These are phyloP conservation scores for Porites lutea DNA, from an alignment of 64 coral and sea anemone genomes.

Conservation along the genomic window DNA sequence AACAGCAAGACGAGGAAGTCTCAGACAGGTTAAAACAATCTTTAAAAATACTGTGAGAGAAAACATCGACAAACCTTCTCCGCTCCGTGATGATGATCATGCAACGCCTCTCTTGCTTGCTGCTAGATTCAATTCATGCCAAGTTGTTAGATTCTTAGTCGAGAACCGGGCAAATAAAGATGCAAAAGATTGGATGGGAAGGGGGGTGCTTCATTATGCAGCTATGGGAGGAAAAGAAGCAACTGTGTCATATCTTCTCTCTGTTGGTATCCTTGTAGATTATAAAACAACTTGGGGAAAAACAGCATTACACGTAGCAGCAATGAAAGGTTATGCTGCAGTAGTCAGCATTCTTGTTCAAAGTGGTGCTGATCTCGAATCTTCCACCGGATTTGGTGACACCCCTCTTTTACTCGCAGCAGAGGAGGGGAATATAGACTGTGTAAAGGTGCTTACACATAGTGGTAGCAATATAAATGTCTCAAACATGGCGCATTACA, in stretches of 20 bases:
- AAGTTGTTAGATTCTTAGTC: conserved; percentile 26
- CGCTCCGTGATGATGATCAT: neutral
- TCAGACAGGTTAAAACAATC: conserved; percentile 32
- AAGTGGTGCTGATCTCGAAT: conserved; percentile 48
- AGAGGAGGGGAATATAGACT: conserved; percentile 44
- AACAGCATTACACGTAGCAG: conserved; percentile 71
- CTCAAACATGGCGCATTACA: conserved; percentile 24
- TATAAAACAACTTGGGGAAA: conserved; percentile 57
- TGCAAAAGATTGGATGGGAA: conserved; percentile 24
- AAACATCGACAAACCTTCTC: conserved; percentile 29
- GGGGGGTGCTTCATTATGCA: conserved; percentile 21
- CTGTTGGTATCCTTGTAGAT: conserved; percentile 10
- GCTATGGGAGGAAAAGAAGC: conserved; percentile 11
- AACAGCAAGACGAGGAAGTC: conserved; percentile 9
- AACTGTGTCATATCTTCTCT: conserved; percentile 6
- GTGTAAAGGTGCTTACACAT: conserved; percentile 54
- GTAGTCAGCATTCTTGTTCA: conserved; percentile 39
- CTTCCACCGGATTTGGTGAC: conserved; percentile 48
- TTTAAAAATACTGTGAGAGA: neutral
- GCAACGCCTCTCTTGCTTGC: conserved; percentile 37
- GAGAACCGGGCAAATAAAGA: conserved; percentile 18
- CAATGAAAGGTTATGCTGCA: conserved; percentile 18
- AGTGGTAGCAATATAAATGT: conserved; percentile 33
- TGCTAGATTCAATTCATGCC: conserved; percentile 18
- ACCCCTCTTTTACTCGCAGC: conserved; percentile 57